Conservation (phyloP, 2,888 invertebrate species). For the Chromoteleia sp. region DNA sequence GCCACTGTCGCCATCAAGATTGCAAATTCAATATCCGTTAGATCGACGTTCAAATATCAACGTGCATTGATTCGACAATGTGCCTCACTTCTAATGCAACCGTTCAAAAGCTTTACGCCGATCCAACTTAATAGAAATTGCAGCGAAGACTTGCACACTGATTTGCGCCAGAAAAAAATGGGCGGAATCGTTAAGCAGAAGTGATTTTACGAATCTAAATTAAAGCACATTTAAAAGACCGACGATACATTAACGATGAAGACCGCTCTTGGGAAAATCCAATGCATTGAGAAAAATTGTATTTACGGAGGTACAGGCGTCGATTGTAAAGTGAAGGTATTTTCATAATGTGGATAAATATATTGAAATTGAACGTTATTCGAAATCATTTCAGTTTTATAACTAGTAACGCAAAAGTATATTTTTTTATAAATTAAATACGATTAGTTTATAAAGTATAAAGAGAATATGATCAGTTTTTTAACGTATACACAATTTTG, state of each 20-base stretch:
- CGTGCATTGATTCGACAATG: conserved; percentile 67
- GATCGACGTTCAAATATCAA: conserved; percentile 69
- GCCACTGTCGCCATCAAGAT: conserved; percentile 73
- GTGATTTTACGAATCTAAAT: conserved; percentile 64
- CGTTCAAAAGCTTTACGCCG: conserved; percentile 63
- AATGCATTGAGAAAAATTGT: conserved; percentile 14
- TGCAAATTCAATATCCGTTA: conserved; percentile 79
- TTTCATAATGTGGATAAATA: conserved; percentile 9
- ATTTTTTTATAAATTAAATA: too few relatives aligned
- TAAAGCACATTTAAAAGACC: conserved; percentile 63
- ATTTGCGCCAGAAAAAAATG: conserved; percentile 48
- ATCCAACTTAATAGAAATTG: conserved; percentile 52
- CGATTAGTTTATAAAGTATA: too few relatives aligned
- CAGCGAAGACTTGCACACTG: conserved; percentile 61
- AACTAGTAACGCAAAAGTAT: too few relatives aligned
- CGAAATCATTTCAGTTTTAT: too few relatives aligned
- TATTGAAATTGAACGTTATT: too few relatives aligned
- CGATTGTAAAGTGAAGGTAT: conserved; percentile 27
- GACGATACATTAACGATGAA: conserved; percentile 56
- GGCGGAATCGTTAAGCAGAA: conserved; percentile 58
- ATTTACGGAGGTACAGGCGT: conserved; percentile 8
- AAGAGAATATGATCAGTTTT: too few relatives aligned
- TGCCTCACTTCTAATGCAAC: conserved; percentile 52
- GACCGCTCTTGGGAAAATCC: conserved; percentile 57
- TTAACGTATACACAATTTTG: too few relatives aligned